These are phyloP conservation scores for Ornithoptera priamus DNA, from an alignment of 2,888 invertebrate species.

Conservation along the genomic window DNA sequence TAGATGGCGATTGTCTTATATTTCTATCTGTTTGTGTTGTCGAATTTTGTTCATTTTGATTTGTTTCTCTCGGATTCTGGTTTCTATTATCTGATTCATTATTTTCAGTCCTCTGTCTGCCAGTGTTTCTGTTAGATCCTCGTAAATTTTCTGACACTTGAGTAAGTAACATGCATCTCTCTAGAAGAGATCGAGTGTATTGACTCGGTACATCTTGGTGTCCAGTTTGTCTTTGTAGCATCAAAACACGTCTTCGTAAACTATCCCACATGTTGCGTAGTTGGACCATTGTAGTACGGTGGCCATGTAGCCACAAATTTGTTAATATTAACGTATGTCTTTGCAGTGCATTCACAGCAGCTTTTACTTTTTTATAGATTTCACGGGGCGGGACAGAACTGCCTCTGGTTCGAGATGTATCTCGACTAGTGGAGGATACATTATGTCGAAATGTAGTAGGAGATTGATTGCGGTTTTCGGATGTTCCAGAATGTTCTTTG, in stretches of 20 bases:
- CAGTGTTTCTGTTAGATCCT: slow-evolving; percentile 42
- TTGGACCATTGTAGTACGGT: slow-evolving; percentile 74
- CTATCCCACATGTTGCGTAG: slow-evolving; percentile 83
- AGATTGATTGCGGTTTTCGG: slow-evolving; percentile 36
- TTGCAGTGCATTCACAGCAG: slow-evolving; percentile 61
- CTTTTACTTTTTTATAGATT: slow-evolving; percentile 64
- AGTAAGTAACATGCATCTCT: slow-evolving; percentile 69
- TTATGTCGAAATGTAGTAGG: slow-evolving; percentile 40
- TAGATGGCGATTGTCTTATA: slow-evolving; percentile 31
- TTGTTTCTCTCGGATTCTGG: slow-evolving; percentile 37
- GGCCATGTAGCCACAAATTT: slow-evolving; percentile 67
- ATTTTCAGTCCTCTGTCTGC: slow-evolving; percentile 45
- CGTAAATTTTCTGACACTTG: slow-evolving; percentile 60
- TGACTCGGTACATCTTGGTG: slow-evolving; percentile 60
- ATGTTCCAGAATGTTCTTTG: slow-evolving; percentile 35
- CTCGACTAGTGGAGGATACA: slow-evolving; percentile 63
- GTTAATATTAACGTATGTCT: slow-evolving; percentile 63
- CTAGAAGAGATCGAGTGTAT: slow-evolving; percentile 66
- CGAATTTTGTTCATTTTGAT: slow-evolving; percentile 10
- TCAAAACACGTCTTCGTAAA: slow-evolving; percentile 80
- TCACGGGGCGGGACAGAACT: slow-evolving; percentile 57
- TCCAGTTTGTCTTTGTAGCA: slow-evolving; percentile 73
- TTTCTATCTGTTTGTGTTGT: slow-evolving; percentile 25
- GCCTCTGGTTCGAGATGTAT: slow-evolving; percentile 54
- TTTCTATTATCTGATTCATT: slow-evolving; percentile 36